A percentile compares a stretch with the other conserved stretches of the same genome.
phyloP scores from a whole-genome alignment of 2,888 invertebrate species.

The Tenodera sinensis region DNA sequence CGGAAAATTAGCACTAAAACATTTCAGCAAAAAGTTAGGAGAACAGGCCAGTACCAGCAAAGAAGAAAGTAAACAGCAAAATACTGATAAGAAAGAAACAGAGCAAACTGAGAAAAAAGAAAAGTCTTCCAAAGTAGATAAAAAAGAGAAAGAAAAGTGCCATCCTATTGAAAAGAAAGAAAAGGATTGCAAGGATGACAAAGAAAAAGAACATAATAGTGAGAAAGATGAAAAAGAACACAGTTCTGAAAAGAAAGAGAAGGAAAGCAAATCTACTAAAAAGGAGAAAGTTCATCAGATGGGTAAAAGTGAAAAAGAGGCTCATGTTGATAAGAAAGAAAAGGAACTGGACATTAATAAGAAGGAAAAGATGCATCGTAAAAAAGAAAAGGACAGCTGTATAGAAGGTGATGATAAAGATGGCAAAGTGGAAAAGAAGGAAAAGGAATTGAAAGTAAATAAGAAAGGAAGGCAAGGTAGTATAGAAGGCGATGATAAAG shows the following conservation, averaged over 20 bases:
- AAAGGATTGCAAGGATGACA: neutral
- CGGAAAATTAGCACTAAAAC: slow-evolving; percentile 48
- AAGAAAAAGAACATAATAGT: neutral
- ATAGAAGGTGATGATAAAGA: neutral
- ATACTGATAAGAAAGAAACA: neutral
- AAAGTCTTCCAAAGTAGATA: slow-evolving; percentile 48
- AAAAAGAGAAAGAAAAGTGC: slow-evolving; percentile 32
- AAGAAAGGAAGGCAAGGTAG: neutral
- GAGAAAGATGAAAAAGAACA: neutral
- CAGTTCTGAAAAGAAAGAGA: neutral
- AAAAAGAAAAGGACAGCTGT: neutral
- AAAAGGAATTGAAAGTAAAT: neutral
- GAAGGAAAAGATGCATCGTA: neutral
- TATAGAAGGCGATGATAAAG: neutral
- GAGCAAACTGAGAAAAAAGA: slow-evolving; percentile 37
- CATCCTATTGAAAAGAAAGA: neutral
- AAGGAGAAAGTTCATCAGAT: neutral
- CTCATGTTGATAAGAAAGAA: neutral
- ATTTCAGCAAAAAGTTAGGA: neutral
- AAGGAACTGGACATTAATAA: neutral
- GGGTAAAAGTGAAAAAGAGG: neutral
- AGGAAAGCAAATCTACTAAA: neutral
- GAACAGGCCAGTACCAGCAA: neutral
- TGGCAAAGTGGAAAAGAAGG: neutral
- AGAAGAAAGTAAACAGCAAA: neutral